Evolutionary conservation across 2,888 invertebrate species (phyloP), one percentile per base, ranked within the genome.

Genomic region (Drosophila planitibia): DNA sequence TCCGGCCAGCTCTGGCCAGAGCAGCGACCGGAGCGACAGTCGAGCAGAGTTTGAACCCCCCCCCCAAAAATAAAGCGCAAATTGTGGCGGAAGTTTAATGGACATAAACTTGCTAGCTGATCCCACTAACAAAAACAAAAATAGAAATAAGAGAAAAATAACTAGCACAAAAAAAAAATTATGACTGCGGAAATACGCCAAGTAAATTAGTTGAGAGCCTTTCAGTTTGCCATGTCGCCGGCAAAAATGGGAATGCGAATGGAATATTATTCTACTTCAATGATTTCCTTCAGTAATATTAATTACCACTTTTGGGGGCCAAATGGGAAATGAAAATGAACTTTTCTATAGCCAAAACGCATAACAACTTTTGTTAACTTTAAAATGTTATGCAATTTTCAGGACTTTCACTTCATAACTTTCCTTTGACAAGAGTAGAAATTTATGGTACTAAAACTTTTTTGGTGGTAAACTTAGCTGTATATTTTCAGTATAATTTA

Each of bases 81-180:
- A 85, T 69, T 86, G 79, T 86, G 69, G 73, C 87, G 87, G 87
- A 88, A 91, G 83, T 91, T 91, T 85, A 91, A 91, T 91, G 81
- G 88, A 91, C 79, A 89, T 79, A 88, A 88, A 88, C 87, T 88
- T 89, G 77, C 74, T 63, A 35, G 86, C 73, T 69, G 70, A 88
- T 83, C 70, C 74, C 69, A 62, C 35, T 41, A 70, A 70, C 32
- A 57, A 33, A 44, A 33, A 4, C 12, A 22, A n/a, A 9, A 57
- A 44, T 37, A 68, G 19, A 25, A 14, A 4, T 0, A 12, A 39
- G 68, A 64, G 22, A 54, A 30, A 47, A 41, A 44, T 0, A 16
- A 4, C 0, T 12, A 32, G 16, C 14, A 22, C 1, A 14, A n/a
- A 19, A 5, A 30, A 25, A 70, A 16, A 28, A 19, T 4, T 22